Base-by-base conservation (phyloP, 2,113 vertebrate species). In the Butastur rufipennis region DNA sequence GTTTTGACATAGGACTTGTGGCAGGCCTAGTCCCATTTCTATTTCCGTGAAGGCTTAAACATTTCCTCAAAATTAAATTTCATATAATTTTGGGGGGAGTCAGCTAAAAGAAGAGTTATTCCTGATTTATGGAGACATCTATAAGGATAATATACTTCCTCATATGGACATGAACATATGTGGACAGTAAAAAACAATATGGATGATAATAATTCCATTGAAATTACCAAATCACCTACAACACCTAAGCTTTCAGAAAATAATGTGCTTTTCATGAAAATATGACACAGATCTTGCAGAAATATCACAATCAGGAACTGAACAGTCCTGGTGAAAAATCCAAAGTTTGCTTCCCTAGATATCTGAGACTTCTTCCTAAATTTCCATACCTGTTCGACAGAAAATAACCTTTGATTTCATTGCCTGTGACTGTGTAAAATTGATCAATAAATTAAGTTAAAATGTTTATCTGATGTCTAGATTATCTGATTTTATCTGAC, bases 291-390 rank as follows among this genome's bases (percentile, higher is more conserved):
- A 26, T 20, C 16, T 79, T 73, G 16, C 10, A 74, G 13, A 10
- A 88, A 42, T 66, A 63, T 53, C 55, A 70, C 22, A 58, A 50
- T 27, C 27, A 56, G 43, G 10, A 77, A 56, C 17, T 45, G 36
- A 90, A 48, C 13, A 62, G 13, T 29, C 14, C 10, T 3, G 4
- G 16, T 0, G 0, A 90, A 89, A 88, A 50, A 52, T 16, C 7
- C 9, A 29, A 70, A 55, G 16, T 73, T 73, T 78, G 0, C 79
- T 90, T 70, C 31, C 13, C 9, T 74, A 74, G 22, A 20, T 13
- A 63, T n/a, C 17, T 11, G 6, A 88, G 32, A 52, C 8, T 68
- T 18, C 21, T 50, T 66, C 36, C 34, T 59, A 74, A 70, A 66
- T 81, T 66, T 93, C 52, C 15, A 67, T 32, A 67, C 20, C 5